Evolutionary conservation across 30 jellyfish, hydroid and myxozoan genomes (phyloP).

Genomic region (Pseudorhiza aurosa): DNA sequence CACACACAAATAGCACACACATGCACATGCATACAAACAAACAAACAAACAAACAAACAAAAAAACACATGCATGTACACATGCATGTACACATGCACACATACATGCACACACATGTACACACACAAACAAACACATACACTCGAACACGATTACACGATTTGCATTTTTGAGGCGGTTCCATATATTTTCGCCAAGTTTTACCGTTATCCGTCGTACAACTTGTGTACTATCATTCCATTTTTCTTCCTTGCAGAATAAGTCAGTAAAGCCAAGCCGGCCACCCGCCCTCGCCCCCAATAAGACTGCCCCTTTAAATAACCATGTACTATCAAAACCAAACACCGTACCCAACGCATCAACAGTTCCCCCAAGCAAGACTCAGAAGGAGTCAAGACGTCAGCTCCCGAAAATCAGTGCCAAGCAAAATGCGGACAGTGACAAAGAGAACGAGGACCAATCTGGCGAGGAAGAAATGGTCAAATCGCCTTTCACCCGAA

Average conservation of each 20-base stretch:
- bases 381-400: conserved; percentile 22
- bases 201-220: too few relatives aligned
- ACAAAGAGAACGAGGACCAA: conserved; percentile 2
- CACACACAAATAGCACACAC: too few relatives aligned
- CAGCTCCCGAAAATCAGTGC: conserved; percentile 43
- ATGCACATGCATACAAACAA: too few relatives aligned
- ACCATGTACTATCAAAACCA: background rate
- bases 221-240: too few relatives aligned
- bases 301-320: background rate
- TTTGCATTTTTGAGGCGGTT: too few relatives aligned
- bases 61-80: too few relatives aligned
- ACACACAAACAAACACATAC: too few relatives aligned
- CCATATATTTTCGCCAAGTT: too few relatives aligned
- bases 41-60: too few relatives aligned
- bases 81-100: too few relatives aligned
- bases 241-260: conserved; percentile 4
- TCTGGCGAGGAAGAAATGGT: background rate
- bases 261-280: conserved; percentile 44
- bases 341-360: conserved; percentile 25
- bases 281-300: conserved; percentile 52
- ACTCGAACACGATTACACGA: too few relatives aligned
- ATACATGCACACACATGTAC: too few relatives aligned
- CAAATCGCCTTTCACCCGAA: conserved; percentile 66
- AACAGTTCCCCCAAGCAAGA: conserved; percentile 25
- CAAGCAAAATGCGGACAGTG: conserved; percentile 24